These are phyloP conservation scores for Phthorimaea operculella DNA, from an alignment of 1,140 invertebrate genomes.

Conservation along the genomic window DNA sequence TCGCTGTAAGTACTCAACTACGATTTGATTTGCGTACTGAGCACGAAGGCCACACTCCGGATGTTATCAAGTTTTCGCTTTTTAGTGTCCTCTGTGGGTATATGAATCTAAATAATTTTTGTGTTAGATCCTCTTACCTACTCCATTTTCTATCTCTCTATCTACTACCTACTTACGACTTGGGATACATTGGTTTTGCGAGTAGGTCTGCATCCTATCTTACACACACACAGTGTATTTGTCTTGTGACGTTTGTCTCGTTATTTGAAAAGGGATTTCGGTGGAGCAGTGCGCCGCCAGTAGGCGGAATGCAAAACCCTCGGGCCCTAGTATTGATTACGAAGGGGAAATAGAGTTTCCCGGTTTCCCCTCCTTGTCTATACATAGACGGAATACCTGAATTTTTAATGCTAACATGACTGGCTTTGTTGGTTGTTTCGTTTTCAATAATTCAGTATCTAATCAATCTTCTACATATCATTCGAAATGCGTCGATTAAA, in stretches of 20 bases:
- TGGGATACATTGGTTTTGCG: too few relatives aligned
- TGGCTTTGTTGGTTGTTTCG: neutral
- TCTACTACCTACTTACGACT: too few relatives aligned
- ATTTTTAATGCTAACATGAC: conserved; percentile 1
- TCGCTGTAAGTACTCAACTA: neutral
- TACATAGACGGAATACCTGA: conserved; percentile 14
- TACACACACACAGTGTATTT: too few relatives aligned
- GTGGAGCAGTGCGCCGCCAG: neutral
- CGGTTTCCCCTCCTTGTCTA: conserved; percentile 16
- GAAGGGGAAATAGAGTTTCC: conserved; percentile 21
- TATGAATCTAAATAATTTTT: too few relatives aligned
- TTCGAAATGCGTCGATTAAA: too few relatives aligned
- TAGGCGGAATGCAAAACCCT: conserved; percentile 11
- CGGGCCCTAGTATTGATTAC: conserved; percentile 20
- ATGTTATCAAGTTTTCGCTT: neutral
- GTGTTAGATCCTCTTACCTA: too few relatives aligned
- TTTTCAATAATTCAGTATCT: too few relatives aligned
- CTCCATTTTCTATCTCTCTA: too few relatives aligned
- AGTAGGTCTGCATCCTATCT: too few relatives aligned
- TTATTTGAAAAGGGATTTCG: too few relatives aligned
- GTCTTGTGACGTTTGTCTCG: too few relatives aligned
- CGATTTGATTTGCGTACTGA: neutral
- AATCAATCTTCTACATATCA: too few relatives aligned
- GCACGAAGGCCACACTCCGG: neutral
- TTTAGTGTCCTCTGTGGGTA: neutral